phyloP scores from a whole-genome alignment of 2,888 invertebrate species.

The Agriotes lineatus region DNA sequence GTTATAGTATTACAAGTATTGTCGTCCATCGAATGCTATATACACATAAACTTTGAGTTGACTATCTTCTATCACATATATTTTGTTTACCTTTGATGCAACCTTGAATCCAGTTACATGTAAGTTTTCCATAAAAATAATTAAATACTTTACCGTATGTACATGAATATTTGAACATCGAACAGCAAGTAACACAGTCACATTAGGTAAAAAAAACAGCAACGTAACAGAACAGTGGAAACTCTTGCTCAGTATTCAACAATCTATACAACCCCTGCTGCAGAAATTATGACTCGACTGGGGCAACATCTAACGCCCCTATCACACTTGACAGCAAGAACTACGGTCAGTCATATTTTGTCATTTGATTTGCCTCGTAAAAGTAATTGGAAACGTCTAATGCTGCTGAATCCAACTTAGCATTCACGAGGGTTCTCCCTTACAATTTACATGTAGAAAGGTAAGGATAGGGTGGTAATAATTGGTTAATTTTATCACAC shows the following conservation, averaged over 20 bases:
- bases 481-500: too few relatives aligned
- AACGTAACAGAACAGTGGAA: neutral
- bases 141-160: slow-evolving; percentile 16
- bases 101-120: slow-evolving; percentile 4
- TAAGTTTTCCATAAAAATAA: slow-evolving; percentile 19
- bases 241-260: neutral
- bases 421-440: too few relatives aligned
- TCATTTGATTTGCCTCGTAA: neutral
- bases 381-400: too few relatives aligned
- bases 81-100: neutral
- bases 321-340: slow-evolving; percentile 19
- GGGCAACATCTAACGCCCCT: slow-evolving; percentile 38
- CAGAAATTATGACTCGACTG: too few relatives aligned
- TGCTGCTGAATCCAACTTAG: too few relatives aligned
- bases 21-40: slow-evolving; percentile 34
- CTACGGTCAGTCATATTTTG: slow-evolving; percentile 17
- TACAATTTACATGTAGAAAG: too few relatives aligned
- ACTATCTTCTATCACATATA: slow-evolving; percentile 32
- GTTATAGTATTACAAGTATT: slow-evolving; percentile 27
- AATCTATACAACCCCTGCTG: neutral
- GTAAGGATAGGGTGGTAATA: too few relatives aligned
- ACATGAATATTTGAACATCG: slow-evolving; percentile 26
- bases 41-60: slow-evolving; percentile 28
- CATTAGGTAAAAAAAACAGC: slow-evolving; percentile 7
- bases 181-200: slow-evolving; percentile 23